Evolutionary conservation across 2,113 vertebrate genomes (phyloP).

Genomic region (Archilochus colubris): DNA sequence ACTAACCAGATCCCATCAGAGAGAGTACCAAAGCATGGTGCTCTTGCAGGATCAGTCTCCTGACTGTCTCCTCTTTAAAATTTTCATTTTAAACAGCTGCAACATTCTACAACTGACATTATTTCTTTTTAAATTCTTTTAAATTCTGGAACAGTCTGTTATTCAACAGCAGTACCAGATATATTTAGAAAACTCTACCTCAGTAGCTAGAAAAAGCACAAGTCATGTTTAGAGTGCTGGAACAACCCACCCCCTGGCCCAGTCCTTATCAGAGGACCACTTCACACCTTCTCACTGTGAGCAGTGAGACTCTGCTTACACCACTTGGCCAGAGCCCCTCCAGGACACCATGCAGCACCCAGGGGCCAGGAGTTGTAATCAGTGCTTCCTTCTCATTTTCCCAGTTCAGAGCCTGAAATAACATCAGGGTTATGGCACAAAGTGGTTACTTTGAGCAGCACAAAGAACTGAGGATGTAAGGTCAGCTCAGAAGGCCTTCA

Average conservation of each 20-base stretch:
- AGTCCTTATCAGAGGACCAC: not conserved
- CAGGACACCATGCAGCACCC: fast-evolving
- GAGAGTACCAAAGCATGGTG: not conserved
- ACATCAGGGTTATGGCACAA: not conserved
- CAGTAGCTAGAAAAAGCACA: not conserved
- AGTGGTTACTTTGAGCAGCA: not conserved
- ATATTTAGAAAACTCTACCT: not conserved
- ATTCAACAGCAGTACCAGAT: not conserved
- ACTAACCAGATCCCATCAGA: not conserved
- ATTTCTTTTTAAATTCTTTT: not conserved
- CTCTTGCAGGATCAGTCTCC: not conserved
- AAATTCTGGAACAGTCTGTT: not conserved
- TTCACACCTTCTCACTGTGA: too few relatives aligned
- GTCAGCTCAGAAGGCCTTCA: not conserved
- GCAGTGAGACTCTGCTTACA: too few relatives aligned
- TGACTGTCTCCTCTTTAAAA: not conserved
- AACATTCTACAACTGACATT: not conserved
- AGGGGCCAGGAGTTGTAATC: not conserved
- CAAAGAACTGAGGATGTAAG: not conserved
- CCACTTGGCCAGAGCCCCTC: not conserved
- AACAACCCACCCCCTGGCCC: not conserved
- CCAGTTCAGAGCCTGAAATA: not conserved
- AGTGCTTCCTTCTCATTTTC: not conserved
- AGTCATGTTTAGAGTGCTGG: not conserved
- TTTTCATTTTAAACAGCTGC: not conserved